Base-by-base conservation (phyloP, 2,797 vertebrate genomes). In the Heterohyrax brucei region DNA sequence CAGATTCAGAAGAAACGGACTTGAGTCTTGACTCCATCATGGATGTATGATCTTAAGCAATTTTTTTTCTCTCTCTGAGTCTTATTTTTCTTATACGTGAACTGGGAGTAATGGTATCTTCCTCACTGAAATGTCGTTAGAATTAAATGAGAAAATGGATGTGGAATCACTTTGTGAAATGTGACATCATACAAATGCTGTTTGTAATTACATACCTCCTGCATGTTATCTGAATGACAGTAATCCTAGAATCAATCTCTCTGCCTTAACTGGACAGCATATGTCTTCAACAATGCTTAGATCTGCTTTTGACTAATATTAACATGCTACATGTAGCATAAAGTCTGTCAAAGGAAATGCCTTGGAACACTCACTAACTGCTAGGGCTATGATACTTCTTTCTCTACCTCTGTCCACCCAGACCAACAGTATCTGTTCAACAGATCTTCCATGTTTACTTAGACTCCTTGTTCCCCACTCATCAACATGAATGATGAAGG, bases 121-220 rank as follows among this genome's bases (percentile, higher is more conserved):
- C 33, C 46, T 94, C 73, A 59, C n/a, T 53, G 18, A 92, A 96
- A 94, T 68, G n/a, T 48, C 61, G 5, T 66, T 30, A 92, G 78
- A 64, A 96, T 56, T 92, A 91, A 93, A 94, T 90, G 70, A 70
- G 85, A 94, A 85, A 96, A 93, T 62, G 48, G 66, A 66, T 81
- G 93, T 70, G 39, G 92, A 91, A 87, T 50, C 96, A 75, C 61
- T 96, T 95, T 91, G 77, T 6, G 89, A 94, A 96, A 93, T 76
- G 39, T 83, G 94, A 91, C 44, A 89, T 53, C 30, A 80, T 78
- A 75, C 14, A 96, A 76, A 81, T 92, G 84, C 73, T 64, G 18
- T 61, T 66, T 73, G 22, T 68, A 79, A 89, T 93, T 59, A 81
- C 59, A 95, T 39, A 72, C 2, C 24, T 88, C n/a, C 91, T 62